Evolutionary conservation across 2,888 invertebrate genomes (phyloP), one percentile per base, ranked within the genome.

Genomic region (Amblyteles armatorius): DNA sequence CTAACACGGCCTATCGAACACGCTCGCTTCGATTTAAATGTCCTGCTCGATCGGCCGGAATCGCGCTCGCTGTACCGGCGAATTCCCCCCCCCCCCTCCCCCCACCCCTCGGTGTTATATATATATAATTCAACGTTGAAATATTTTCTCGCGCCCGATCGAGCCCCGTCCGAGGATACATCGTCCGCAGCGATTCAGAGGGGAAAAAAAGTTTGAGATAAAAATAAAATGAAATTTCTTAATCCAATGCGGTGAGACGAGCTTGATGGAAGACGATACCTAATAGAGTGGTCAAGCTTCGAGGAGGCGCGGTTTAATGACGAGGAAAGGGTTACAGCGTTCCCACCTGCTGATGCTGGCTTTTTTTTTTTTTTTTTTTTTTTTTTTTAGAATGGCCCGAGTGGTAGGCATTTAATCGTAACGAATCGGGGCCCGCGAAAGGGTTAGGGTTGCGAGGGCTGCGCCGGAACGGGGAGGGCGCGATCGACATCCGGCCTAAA

Each of bases 1-100:
- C 74, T 57, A 76, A 48, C 85, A 87, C 88, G 88, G 88, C 88
- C 90, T 90, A 91, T 91, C 90, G 90, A 87, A 89, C 89, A 88
- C 88, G 90, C 89, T 90, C 89, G 90, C 90, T 89, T 90, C 89
- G 91, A 92, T 92, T 91, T 91, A 90, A 90, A 90, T 91, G 92
- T 92, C 89, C 88, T 87, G 90, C 88, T 87, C 89, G 91, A 92
- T 92, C 91, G 89, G 80, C 89, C 88, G 91, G 90, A 91, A 92
- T 91, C 90, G 89, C 16, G 6, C 16, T 33, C 33, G 33, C 67
- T 50, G 55, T 36, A 52, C 22, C 16, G 9, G 26, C 19, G 57
- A 52, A 48, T 16, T 11, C 26, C 48, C 48, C 11, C 26, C 19
- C 33, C 33, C 22, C 52, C 9, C 22, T 19, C 9, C 29, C 29